Evolutionary conservation across 2,797 vertebrate genomes (phyloP).

Genomic region (Alfaro cultratus): DNA sequence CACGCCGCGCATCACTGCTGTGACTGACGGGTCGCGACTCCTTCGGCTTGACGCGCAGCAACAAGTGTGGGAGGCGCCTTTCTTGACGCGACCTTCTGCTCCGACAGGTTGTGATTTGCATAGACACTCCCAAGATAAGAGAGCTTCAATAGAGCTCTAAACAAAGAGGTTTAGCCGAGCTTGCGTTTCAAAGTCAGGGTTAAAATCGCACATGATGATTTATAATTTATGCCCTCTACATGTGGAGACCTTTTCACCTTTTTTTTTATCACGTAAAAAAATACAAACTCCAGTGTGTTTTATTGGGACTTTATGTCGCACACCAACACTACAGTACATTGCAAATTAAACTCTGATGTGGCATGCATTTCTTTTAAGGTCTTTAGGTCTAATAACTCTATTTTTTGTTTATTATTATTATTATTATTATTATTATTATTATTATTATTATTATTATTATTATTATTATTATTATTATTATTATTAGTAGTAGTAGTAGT

Average conservation of each 20-base stretch:
- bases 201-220: neutral
- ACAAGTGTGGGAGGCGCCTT: slow-evolving; percentile 21
- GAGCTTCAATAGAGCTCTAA: neutral
- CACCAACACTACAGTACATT: neutral
- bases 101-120: slow-evolving; percentile 72
- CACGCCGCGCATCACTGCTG: neutral
- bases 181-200: neutral
- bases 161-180: neutral
- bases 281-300: neutral
- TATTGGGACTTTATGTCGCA: neutral
- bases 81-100: neutral
- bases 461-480: too few species aligned
- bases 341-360: neutral
- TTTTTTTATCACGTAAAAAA: neutral
- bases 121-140: slow-evolving; percentile 69
- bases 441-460: too few species aligned
- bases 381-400: too few species aligned
- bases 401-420: too few species aligned
- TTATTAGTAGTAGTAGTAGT: too few species aligned
- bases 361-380: neutral
- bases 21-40: slow-evolving; percentile 11
- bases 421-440: too few species aligned
- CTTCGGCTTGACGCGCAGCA: neutral
- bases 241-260: neutral
- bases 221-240: too few species aligned